Evolutionary conservation across 2,113 vertebrate genomes (phyloP), one percentile per base, ranked within the genome.

Genomic region (Dryoscopus gambensis): DNA sequence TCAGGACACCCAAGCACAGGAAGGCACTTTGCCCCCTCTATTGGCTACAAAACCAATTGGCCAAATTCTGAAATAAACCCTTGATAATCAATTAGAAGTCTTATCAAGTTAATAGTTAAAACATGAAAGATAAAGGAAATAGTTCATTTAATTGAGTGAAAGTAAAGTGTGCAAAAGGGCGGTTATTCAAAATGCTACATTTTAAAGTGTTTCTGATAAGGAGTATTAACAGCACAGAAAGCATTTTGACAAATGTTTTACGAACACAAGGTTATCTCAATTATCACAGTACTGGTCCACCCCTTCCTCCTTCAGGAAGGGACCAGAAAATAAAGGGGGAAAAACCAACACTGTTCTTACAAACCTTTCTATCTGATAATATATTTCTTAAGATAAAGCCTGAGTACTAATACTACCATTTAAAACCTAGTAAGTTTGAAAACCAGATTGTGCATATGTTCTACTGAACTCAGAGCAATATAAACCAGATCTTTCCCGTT

Each of bases 1-100:
- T 5, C 2, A 2, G 28, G 37, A 44, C 24, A 81, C 8, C 6
- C 0, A 40, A 1, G 1, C 13, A 52, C 6, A 67, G 16, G 13
- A 70, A 56, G 24, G 46, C n/a, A 31, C 47, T 69, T 20, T 40
- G 25, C 11, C 14, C 49, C 47, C 63, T 77, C 63, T 79, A 23
- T 15, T 11, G 63, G 62, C 71, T 59, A 73, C 1, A 1, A 13
- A 19, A 87, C 52, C 56, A 75, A 25, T 1, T 57, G 56, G 50
- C 24, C 25, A 76, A 67, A 89, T 31, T 84, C 30, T 30, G 17
- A 70, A 70, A 86, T 9, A 16, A 84, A 73, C 19, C 5, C 4
- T 2, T 53, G 46, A 70, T 31, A 82, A 67, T 17, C 33, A 65
- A 33, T 35, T 28, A 68, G 15, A 77, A 88, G 31, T n/a, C 50